Evolutionary conservation across 2,888 invertebrate species (phyloP).

Genomic region (Seira ritae): DNA sequence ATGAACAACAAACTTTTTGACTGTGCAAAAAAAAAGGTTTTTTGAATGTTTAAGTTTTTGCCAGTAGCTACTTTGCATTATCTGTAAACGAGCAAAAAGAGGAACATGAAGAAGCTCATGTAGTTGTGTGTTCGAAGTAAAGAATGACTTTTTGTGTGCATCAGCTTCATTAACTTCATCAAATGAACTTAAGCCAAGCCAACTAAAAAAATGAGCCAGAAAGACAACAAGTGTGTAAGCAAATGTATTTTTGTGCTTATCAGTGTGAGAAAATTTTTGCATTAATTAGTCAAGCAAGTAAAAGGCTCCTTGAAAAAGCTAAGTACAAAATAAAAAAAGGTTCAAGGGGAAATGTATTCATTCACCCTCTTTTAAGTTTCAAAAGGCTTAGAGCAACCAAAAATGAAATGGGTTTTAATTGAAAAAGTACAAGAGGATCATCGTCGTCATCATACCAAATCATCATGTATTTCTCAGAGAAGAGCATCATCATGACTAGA

Average conservation of each 20-base stretch:
- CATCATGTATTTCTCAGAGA: not conserved
- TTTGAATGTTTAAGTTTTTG: slow-evolving; percentile 18
- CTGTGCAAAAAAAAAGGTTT: slow-evolving; percentile 21
- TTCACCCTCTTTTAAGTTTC: slow-evolving; percentile 1
- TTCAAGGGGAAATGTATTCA: slow-evolving; percentile 19
- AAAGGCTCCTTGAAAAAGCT: slow-evolving; percentile 1
- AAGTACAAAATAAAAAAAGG: slow-evolving; percentile 16
- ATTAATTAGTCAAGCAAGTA: slow-evolving; percentile 50
- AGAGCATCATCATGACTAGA: not conserved
- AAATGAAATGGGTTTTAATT: not conserved
- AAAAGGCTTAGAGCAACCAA: not conserved
- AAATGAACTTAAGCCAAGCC: slow-evolving; percentile 29
- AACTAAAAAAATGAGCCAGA: not conserved
- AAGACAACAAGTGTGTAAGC: slow-evolving; percentile 30
- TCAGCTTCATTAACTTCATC: slow-evolving; percentile 59
- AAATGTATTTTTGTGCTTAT: slow-evolving; percentile 43
- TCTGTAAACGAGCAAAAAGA: slow-evolving; percentile 1
- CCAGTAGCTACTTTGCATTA: slow-evolving; percentile 26
- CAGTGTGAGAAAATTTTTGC: slow-evolving; percentile 54
- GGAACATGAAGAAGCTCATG: slow-evolving; percentile 25
- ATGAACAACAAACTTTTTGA: not conserved
- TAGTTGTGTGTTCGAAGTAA: slow-evolving; percentile 11
- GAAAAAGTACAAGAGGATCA: slow-evolving; percentile 1
- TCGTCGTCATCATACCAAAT: slow-evolving; percentile 23
- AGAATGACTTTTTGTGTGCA: slow-evolving; percentile 48